Percentiles rank a stretch among this genome's conserved stretches.
Evolutionary conservation across 2,888 invertebrate species (phyloP).

Genomic region (Macaria notata): DNA sequence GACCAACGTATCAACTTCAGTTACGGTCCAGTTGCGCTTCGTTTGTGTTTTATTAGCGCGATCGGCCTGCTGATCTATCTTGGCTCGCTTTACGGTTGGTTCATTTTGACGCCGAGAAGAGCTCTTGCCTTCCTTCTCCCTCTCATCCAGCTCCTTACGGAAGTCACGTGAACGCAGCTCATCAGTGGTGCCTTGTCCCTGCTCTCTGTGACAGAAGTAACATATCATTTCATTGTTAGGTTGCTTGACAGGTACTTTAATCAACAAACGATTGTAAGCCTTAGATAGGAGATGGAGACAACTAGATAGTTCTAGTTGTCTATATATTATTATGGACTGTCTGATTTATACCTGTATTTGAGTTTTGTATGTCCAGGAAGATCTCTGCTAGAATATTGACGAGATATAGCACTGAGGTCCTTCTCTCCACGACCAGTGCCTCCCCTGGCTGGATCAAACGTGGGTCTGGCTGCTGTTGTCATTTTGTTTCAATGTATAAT

Average conservation of each 20-base stretch:
- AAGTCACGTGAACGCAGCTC: conserved; percentile 95
- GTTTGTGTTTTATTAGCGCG: no score
- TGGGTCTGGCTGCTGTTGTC: conserved; percentile 99
- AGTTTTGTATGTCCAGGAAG: conserved; percentile 97
- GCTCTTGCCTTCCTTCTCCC: conserved; percentile 86
- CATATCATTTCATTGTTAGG: not conserved
- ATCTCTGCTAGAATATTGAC: conserved; percentile 99
- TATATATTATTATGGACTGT: not conserved
- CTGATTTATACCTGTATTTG: conserved; percentile 91
- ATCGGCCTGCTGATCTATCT: conserved; percentile 89
- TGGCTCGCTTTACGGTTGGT: conserved; percentile 84
- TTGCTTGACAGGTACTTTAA: no score
- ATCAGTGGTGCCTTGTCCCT: conserved; percentile 96
- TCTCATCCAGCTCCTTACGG: conserved; percentile 96
- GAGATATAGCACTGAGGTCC: conserved; percentile 97
- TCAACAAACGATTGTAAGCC: no score
- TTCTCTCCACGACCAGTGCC: conserved; percentile 98
- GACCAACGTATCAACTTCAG: no score
- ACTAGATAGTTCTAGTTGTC: no score
- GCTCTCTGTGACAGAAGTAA: conserved; percentile 86
- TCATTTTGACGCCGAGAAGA: conserved; percentile 66
- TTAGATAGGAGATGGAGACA: no score
- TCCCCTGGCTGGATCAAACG: conserved; percentile 98
- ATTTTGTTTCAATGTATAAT: conserved; percentile 71
- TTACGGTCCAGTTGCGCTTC: no score